phyloP scores from a whole-genome alignment of 2,113 vertebrate species.

The Lonchura striata region DNA sequence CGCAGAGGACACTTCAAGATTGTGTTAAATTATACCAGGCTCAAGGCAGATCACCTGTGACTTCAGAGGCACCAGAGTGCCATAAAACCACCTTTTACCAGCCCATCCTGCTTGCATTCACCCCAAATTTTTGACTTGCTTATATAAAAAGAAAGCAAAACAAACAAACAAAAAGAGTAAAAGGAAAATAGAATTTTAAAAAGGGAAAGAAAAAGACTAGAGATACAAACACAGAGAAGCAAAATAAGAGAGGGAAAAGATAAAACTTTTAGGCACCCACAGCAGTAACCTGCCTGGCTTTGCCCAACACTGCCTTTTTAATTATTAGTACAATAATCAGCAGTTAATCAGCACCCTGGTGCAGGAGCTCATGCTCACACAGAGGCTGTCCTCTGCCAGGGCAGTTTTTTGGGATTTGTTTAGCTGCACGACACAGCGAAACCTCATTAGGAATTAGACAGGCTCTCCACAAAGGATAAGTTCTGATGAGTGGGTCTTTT shows the following conservation, averaged over 20 bases:
- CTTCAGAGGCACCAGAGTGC: neutral
- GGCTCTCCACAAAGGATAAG: slow-evolving; percentile 14
- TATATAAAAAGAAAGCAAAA: neutral
- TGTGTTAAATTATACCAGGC: neutral
- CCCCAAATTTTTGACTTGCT: neutral
- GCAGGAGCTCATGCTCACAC: neutral
- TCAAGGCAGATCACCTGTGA: neutral
- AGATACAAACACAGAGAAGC: neutral
- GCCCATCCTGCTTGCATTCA: neutral
- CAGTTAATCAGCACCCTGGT: neutral
- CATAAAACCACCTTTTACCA: neutral
- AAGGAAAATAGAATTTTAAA: neutral
- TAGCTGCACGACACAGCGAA: neutral
- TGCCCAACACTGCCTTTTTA: neutral
- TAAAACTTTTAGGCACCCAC: neutral
- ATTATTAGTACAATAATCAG: slow-evolving; percentile 9
- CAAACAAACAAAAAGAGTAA: neutral
- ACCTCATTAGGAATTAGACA: slow-evolving; percentile 4
- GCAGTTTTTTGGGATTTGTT: neutral
- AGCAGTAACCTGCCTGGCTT: neutral
- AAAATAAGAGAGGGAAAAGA: neutral
- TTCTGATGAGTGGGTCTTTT: slow-evolving; percentile 42
- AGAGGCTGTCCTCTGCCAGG: neutral
- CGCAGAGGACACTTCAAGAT: neutral
- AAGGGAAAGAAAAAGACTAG: neutral